Percentiles rank a stretch among this genome's conserved stretches.
These are phyloP conservation scores for Drosophila ercepeae DNA, from an alignment of 1,140 invertebrate species.

Conservation along the genomic window DNA sequence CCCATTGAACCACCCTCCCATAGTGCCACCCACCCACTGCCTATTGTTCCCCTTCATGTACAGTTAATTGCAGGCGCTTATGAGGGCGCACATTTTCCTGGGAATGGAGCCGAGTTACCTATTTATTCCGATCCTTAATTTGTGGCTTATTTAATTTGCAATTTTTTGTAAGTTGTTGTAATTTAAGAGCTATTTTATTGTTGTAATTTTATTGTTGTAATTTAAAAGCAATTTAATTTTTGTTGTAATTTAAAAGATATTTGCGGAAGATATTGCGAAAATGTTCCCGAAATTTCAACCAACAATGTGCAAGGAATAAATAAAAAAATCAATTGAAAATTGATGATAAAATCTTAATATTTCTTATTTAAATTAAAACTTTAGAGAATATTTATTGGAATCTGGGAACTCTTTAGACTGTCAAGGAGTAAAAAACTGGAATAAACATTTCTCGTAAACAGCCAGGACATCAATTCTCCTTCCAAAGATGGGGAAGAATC, in stretches of 20 bases:
- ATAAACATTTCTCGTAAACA: no score
- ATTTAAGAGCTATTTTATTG: neutral
- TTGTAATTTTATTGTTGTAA: neutral
- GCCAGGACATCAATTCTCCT: neutral
- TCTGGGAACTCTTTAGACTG: no score
- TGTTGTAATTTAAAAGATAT: no score
- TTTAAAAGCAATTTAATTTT: no score
- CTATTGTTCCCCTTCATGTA: constrained; percentile 19
- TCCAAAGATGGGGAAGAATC: neutral
- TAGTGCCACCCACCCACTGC: no score
- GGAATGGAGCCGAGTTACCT: constrained; percentile 2
- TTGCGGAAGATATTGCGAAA: no score
- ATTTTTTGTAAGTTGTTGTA: neutral
- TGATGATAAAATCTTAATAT: no score
- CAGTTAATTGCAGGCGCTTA: constrained; percentile 57
- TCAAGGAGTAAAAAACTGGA: neutral
- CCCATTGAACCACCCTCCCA: neutral
- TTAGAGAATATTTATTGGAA: no score
- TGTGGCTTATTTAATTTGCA: constrained; percentile 13
- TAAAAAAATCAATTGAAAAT: no score
- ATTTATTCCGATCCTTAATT: neutral
- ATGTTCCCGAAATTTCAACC: no score
- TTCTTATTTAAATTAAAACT: no score
- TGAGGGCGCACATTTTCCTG: constrained; percentile 1
- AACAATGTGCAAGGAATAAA: no score